A percentile compares a stretch with the other conserved stretches of the same genome.
These are phyloP conservation scores for Poecilobothrus nobilitatus DNA, from an alignment of 2,888 invertebrate genomes.

Conservation along the genomic window DNA sequence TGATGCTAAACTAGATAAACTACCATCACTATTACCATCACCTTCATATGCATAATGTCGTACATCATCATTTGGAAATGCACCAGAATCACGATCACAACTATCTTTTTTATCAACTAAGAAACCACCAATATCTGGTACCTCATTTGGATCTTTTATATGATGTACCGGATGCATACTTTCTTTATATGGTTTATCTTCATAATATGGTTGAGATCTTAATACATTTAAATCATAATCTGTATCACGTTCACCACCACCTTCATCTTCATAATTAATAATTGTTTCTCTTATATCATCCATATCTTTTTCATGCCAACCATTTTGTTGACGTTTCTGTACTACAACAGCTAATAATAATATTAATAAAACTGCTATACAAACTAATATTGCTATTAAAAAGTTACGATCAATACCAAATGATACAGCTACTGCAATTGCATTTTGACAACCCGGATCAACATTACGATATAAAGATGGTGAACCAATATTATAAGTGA, in stretches of 20 bases:
- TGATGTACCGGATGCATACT: conserved; percentile 34
- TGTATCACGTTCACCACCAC: conserved; percentile 95
- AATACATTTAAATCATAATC: conserved; percentile 44
- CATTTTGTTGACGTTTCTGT: conserved; percentile 77
- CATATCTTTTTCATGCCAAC: conserved; percentile 81
- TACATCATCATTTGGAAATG: conserved; percentile 90
- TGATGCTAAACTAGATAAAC: conserved; percentile 84
- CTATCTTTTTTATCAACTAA: conserved; percentile 81
- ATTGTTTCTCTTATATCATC: conserved; percentile 97
- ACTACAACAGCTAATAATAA: conserved; percentile 83
- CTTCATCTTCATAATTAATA: conserved; percentile 95
- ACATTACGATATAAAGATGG: conserved; percentile 65
- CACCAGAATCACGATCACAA: conserved; percentile 85
- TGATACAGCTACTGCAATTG: conserved; percentile 66
- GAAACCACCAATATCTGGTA: conserved; percentile 82
- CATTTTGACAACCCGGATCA: conserved; percentile 64
- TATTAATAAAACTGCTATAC: conserved; percentile 66
- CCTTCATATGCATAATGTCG: conserved; percentile 98
- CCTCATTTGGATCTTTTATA: conserved; percentile 47
- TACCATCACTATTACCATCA: conserved; percentile 86
- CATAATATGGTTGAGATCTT: conserved; percentile 42
- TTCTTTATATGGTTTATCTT: conserved; percentile 43
- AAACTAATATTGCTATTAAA: conserved; percentile 81
- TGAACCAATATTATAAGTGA: conserved; percentile 81
- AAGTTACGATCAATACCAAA: conserved; percentile 81